Base-by-base conservation (phyloP, 1,140 invertebrate genomes). In the Hypothenemus hampei region DNA sequence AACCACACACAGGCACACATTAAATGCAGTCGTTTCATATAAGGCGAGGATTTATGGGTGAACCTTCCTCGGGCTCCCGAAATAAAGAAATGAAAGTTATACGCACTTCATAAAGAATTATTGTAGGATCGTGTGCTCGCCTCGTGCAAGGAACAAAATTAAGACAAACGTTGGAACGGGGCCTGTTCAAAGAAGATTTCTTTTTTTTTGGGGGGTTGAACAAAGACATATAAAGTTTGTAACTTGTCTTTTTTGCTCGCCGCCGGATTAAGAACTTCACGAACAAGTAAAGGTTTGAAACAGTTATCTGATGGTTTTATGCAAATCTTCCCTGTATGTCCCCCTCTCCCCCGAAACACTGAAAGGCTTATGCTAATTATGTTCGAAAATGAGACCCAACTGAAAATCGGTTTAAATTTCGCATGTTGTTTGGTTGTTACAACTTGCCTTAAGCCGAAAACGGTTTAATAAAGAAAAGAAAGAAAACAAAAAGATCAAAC, bases 51-150 rank as follows among this genome's bases (percentile, higher is more conserved):
- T 31, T 31, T 31, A 31, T 31, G 13, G n/a, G n/a, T n/a, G n/a
- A n/a, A n/a, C n/a, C n/a, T 40, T 40, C 18, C 11, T 2, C 18
- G 13, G 22, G 2, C 10, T 18, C 29, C 3, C n/a, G 29, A 47
- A 47, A 47, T 20, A 33, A 47, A 47, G 48, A 39, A 50, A 50
- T 50, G 40, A 50, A 50, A 50, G 35, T 50, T 50, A 13, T 24
- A 50, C 48, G 35, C 35, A 50, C 35, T 50, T 50, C 48, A 50
- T 50, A 37, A 50, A 50, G 48, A 50, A 50, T 50, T 50, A 50
- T 39, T 13, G 37, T 22, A 7, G 19, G 18, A 20, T 39, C 35
- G 24, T 39, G 48, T 13, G n/a, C n/a, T n/a, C n/a, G n/a, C n/a
- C n/a, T n/a, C n/a, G n/a, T n/a, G n/a, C 10, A 13, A 24, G 23